Percentiles rank a stretch among this genome's conserved stretches.
These are phyloP conservation scores for Disparrhopalites patrizii DNA, from an alignment of 2,888 invertebrate species.

Conservation along the genomic window DNA sequence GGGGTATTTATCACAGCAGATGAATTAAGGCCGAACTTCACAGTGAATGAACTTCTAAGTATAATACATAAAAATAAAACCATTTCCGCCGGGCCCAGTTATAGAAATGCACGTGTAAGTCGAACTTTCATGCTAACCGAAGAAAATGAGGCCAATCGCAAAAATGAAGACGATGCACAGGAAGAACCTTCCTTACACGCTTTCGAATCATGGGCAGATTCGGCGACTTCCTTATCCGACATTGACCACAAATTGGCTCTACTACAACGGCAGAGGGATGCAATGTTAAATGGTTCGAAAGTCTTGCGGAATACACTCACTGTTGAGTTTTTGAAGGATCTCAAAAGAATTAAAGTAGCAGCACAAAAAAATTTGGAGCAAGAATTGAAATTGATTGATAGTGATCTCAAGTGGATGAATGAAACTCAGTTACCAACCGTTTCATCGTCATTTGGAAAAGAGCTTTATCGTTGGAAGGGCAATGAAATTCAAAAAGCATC, in stretches of 20 bases:
- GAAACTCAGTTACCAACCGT: background rate
- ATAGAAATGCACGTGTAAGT: constrained; percentile 54
- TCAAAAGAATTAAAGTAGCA: constrained; percentile 68
- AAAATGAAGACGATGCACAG: no score
- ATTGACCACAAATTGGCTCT: constrained; percentile 77
- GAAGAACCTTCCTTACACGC: no score
- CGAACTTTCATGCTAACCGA: constrained; percentile 52
- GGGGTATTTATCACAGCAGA: constrained; percentile 64
- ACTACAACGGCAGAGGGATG: constrained; percentile 70
- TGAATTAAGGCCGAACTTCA: constrained; percentile 78
- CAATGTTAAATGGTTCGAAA: constrained; percentile 74
- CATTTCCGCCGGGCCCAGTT: constrained; percentile 32
- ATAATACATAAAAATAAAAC: constrained; percentile 52
- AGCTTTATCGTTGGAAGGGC: no score
- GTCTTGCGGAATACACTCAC: constrained; percentile 76
- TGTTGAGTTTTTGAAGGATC: constrained; percentile 74
- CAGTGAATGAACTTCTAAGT: constrained; percentile 77
- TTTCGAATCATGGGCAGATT: background rate
- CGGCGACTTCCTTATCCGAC: constrained; percentile 62
- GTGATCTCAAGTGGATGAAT: constrained; percentile 58
- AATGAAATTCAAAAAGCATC: no score
- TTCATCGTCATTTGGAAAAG: no score
- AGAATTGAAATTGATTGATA: constrained; percentile 71
- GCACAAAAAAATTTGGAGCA: constrained; percentile 62
- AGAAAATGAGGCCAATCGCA: no score